These are phyloP conservation scores for Lycopodina hypogea DNA, from an alignment of 37 sponge, comb jelly and placozoan genomes.

Conservation along the genomic window DNA sequence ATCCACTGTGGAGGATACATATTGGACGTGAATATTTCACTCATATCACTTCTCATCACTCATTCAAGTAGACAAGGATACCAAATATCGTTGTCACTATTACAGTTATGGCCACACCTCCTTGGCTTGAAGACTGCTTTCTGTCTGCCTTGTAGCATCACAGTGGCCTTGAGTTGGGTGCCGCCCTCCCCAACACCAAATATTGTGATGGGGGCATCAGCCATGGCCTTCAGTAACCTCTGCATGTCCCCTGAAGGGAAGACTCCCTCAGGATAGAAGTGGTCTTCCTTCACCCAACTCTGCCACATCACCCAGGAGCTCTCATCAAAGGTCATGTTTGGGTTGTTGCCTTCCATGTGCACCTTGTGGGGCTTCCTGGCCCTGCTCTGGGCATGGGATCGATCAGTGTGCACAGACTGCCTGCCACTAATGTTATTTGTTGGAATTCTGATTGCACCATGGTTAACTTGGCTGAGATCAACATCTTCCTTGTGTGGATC, in stretches of 20 bases:
- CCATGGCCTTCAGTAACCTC: slow-evolving; percentile 49
- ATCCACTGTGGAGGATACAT: too few species aligned
- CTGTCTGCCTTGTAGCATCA: slow-evolving; percentile 71
- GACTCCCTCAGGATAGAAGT: slow-evolving; percentile 37
- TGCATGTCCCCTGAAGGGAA: slow-evolving; percentile 59
- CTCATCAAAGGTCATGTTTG: too few species aligned
- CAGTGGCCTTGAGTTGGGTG: slow-evolving; percentile 77
- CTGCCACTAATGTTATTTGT: too few species aligned
- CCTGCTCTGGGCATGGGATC: too few species aligned
- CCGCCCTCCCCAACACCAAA: slow-evolving; percentile 72
- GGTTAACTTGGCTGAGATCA: neutral
- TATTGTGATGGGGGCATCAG: slow-evolving; percentile 36
- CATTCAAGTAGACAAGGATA: too few species aligned
- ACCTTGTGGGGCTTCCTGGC: too few species aligned
- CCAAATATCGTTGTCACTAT: too few species aligned
- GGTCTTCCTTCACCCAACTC: slow-evolving; percentile 49
- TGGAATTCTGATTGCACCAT: neutral
- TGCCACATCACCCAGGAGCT: slow-evolving; percentile 69
- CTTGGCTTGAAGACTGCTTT: slow-evolving; percentile 82
- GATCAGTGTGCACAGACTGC: too few species aligned
- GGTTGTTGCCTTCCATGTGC: too few species aligned
- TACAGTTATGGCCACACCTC: slow-evolving; percentile 39
- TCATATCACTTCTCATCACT: too few species aligned
- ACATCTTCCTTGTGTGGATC: neutral
- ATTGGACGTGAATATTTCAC: too few species aligned